These are phyloP conservation scores for Sinonovacula constricta DNA, from an alignment of 1,140 invertebrate genomes.

Conservation along the genomic window DNA sequence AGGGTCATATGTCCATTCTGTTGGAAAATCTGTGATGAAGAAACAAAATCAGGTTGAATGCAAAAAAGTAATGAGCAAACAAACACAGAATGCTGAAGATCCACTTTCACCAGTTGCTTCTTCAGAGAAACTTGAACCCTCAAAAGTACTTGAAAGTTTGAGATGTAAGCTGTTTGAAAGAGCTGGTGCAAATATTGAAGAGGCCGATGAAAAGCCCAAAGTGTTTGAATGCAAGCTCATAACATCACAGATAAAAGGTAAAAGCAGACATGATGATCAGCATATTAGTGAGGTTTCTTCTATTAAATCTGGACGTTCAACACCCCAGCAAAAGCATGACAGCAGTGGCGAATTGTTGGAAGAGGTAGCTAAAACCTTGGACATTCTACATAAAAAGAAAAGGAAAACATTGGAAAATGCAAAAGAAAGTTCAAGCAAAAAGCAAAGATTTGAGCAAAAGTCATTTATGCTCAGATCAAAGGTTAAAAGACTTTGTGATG, in stretches of 20 bases:
- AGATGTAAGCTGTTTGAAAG: conserved; percentile 43
- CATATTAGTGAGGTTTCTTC: no score
- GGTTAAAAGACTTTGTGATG: not conserved
- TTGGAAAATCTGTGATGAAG: conserved; percentile 44
- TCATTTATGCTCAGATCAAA: conserved; percentile 22
- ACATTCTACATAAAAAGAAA: conserved; percentile 25
- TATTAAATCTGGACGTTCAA: no score
- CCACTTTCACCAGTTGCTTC: not conserved
- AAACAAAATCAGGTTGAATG: conserved; percentile 21
- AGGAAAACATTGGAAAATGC: conserved; percentile 15
- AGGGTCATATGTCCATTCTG: conserved; percentile 32
- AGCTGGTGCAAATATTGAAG: conserved; percentile 31
- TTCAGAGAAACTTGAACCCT: conserved; percentile 19
- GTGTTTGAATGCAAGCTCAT: conserved; percentile 45
- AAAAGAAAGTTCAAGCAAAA: not conserved
- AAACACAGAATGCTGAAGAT: not conserved
- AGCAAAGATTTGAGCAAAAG: conserved; percentile 22
- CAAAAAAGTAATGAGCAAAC: not conserved
- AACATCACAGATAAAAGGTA: conserved; percentile 22
- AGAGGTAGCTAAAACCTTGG: conserved; percentile 41
- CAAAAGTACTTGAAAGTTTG: conserved; percentile 23
- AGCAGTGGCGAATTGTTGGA: conserved; percentile 22
- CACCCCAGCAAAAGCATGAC: no score
- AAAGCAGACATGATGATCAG: no score
- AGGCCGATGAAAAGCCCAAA: conserved; percentile 31